Percentiles rank a stretch among this genome's conserved stretches.
Conservation (phyloP, 2,113 vertebrate species). For the Boulengeromyrus knoepffleri region DNA sequence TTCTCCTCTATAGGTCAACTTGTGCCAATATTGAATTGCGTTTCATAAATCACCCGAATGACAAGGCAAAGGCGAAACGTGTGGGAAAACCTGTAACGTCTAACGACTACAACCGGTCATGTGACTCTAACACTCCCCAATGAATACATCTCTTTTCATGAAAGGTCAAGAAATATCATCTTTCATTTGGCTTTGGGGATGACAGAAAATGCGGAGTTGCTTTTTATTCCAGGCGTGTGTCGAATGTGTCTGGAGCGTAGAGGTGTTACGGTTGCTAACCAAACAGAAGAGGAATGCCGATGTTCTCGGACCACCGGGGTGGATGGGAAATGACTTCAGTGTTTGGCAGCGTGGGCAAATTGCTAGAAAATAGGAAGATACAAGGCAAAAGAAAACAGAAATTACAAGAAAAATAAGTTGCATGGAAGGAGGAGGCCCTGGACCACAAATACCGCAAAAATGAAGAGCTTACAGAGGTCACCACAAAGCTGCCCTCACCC, state of each 20-base stretch:
- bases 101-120: background rate
- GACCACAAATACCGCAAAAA: background rate
- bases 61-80: background rate
- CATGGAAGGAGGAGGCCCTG: background rate
- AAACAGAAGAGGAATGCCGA: background rate
- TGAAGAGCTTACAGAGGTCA: background rate
- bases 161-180: background rate
- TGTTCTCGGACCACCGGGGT: background rate
- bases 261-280: background rate
- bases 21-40: constrained; percentile 11
- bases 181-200: background rate
- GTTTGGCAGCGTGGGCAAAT: background rate
- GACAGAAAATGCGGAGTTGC: background rate
- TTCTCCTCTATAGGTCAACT: constrained; percentile 9
- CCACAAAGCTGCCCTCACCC: background rate
- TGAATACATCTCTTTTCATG: background rate
- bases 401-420: background rate
- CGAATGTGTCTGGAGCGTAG: background rate
- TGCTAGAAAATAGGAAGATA: background rate
- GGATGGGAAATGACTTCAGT: background rate
- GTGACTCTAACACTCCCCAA: background rate
- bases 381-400: background rate
- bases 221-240: background rate
- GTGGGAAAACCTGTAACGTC: background rate
- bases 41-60: constrained; percentile 3